Evolutionary conservation across 2,797 vertebrate species (phyloP).

Genomic region (Lycodopsis pacificus): DNA sequence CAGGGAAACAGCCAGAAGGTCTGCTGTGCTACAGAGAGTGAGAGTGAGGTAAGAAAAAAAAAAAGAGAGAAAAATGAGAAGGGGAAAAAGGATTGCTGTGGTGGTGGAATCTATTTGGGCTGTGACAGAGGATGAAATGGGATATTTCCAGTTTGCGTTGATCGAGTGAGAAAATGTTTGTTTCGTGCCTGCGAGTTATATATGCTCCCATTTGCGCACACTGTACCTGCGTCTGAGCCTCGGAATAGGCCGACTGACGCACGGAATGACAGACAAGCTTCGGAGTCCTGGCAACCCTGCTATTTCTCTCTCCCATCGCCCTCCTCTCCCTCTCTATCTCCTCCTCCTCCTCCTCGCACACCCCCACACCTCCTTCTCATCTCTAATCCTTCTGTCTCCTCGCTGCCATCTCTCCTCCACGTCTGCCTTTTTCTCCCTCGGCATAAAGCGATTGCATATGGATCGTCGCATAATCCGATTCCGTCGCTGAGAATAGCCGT

Average conservation of each 20-base stretch:
- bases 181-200: background rate
- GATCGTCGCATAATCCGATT: slow-evolving; percentile 76
- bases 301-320: slow-evolving; percentile 59
- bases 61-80: slow-evolving; percentile 59
- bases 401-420: slow-evolving; percentile 57
- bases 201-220: slow-evolving; percentile 62
- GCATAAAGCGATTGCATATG: slow-evolving; percentile 70
- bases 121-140: slow-evolving; percentile 63
- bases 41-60: slow-evolving; percentile 76
- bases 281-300: slow-evolving; percentile 78
- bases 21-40: slow-evolving; percentile 63
- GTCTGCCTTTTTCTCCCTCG: slow-evolving; percentile 73
- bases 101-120: slow-evolving; percentile 79
- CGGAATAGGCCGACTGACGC: slow-evolving; percentile 85
- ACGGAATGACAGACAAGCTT: slow-evolving; percentile 80
- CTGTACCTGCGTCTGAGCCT: slow-evolving; percentile 79
- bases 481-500: slow-evolving; percentile 72
- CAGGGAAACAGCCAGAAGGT: slow-evolving; percentile 82
- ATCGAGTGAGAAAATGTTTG: slow-evolving; percentile 52
- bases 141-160: slow-evolving; percentile 58
- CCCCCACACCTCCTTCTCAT: slow-evolving; percentile 62
- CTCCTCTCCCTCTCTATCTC: slow-evolving; percentile 39
- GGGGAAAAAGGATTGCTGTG: slow-evolving; percentile 58
- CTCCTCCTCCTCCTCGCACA: slow-evolving; percentile 20
- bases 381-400: slow-evolving; percentile 59